Evolutionary conservation across 2,113 vertebrate genomes (phyloP).

Genomic region (Poicephalus meyeri): DNA sequence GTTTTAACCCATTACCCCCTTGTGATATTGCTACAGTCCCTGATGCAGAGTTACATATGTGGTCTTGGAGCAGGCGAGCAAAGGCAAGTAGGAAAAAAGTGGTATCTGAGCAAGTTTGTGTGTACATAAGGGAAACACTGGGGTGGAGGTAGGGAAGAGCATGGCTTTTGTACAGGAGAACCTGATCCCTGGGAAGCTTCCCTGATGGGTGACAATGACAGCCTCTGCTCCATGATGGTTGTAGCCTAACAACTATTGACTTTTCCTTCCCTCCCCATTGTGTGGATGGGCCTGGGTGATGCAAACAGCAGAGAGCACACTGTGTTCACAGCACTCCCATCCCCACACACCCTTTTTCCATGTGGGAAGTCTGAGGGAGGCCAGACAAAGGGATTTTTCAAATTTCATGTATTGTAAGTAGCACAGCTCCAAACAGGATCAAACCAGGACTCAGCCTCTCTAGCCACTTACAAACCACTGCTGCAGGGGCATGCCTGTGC

Average conservation of each 20-base stretch:
- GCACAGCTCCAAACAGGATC: not conserved
- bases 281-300: rapidly evolving
- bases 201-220: not conserved
- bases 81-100: not conserved
- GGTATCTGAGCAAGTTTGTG: not conserved
- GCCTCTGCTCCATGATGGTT: not conserved
- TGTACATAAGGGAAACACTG: not conserved
- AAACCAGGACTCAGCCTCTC: not conserved
- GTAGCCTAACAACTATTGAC: not conserved
- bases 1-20: not conserved
- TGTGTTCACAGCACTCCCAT: not conserved
- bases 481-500: not conserved
- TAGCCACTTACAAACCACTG: not conserved
- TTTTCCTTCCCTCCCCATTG: not conserved
- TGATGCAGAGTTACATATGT: not conserved
- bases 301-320: not conserved
- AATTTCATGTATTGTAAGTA: not conserved
- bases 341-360: constrained; percentile 46
- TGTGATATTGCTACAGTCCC: not conserved
- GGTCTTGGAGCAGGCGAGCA: not conserved
- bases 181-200: not conserved
- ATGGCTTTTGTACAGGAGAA: not conserved
- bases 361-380: not conserved
- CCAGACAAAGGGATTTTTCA: constrained; percentile 46
- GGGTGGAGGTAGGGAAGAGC: not conserved